Base-by-base conservation (phyloP, 30 jellyfish, hydroid and myxozoan genomes). In the Rhopilema esculentum region DNA sequence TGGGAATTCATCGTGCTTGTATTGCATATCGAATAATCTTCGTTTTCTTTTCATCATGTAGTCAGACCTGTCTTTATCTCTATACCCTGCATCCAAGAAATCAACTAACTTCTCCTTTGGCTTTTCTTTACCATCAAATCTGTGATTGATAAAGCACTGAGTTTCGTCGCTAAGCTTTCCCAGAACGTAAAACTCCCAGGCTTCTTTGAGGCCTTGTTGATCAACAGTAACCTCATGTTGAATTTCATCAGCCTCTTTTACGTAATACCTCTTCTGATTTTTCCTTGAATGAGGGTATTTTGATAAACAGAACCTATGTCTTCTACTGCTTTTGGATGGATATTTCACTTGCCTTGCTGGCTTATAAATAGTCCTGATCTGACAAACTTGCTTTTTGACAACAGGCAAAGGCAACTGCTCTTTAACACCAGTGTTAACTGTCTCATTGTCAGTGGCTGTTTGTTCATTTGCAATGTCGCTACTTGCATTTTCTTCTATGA, bases 71-170 rank as follows among this genome's bases (percentile, higher is more conserved):
- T 88, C 96, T 52, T 70, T 88, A 31, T 88, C 96, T 30, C 89
- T 76, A 32, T 88, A 88, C 15, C 90, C 82, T 0, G 96, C 80
- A 22, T 88, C 96, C 8, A 88, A 78, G 70, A 88, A 88, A 53
- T 88, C 96, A 12, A 79, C 68, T 23, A 88, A 66, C 30, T 72
- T 88, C 50, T 88, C 96, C 27, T 30, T 88, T 18, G 96, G 96
- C 48, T 79, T 88, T 31, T 77, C 96, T 30, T 88, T 77, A 61
- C 96, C 96, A 32, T 88, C 96, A 53, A 88, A 88, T 49, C 96
- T 49, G 61, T 88, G 96, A 29, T 79, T 79, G 52, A 88, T 88
- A 72, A 77, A 88, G 31, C 87, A 70, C 40, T 71, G 86, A 0
- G 96, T 88, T 31, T 88, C 96, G 20, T 67, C 84, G 33, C 96